Base-by-base conservation (phyloP, 2,113 vertebrate species). In the Mormoops blainvillei region DNA sequence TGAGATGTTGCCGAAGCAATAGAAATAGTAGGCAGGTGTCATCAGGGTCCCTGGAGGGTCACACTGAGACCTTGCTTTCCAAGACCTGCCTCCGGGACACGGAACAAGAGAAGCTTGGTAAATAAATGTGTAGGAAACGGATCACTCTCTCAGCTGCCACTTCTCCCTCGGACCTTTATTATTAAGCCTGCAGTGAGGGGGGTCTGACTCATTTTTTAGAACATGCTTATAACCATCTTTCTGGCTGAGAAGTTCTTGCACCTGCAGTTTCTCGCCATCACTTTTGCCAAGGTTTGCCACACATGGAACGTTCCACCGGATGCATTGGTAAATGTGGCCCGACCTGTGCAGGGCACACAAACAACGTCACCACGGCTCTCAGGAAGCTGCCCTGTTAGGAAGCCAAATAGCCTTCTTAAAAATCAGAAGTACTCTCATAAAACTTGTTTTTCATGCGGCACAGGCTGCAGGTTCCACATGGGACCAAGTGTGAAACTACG, bases 401-500 rank as follows among this genome's bases (percentile, higher is more conserved):
- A 74, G 89, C 93, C 97, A 97, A 78, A 83, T 16, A 54, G 93
- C 94, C 82, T 97, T 94, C 98, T 94, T 97, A 96, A 87, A 97
- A 84, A 48, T 96, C 92, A 97, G 96, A 98, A 98, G 70, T 96
- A 19, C 86, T 93, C 86, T 96, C 96, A 93, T 98, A 97, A 98
- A 98, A 95, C 96, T 97, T 76, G 14, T 95, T 97, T 87, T 87
- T 87, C 92, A 24, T 87, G 87, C 87, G 74, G 93, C 96, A 83
- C 54, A 89, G 95, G 87, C 97, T 97, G 95, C 81, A 91, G 95
- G 88, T 97, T 93, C 96, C 26, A 28, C 96, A 95, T 3, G 4
- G 96, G 95, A 97, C 87, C 3, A 97, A 97, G 97, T 97, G 98
- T 94, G 95, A 98, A 97, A 87, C 93, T 87, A 38, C 63, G 96